Base-by-base conservation (phyloP, 1,140 invertebrate species). In the Copidosoma floridanum region DNA sequence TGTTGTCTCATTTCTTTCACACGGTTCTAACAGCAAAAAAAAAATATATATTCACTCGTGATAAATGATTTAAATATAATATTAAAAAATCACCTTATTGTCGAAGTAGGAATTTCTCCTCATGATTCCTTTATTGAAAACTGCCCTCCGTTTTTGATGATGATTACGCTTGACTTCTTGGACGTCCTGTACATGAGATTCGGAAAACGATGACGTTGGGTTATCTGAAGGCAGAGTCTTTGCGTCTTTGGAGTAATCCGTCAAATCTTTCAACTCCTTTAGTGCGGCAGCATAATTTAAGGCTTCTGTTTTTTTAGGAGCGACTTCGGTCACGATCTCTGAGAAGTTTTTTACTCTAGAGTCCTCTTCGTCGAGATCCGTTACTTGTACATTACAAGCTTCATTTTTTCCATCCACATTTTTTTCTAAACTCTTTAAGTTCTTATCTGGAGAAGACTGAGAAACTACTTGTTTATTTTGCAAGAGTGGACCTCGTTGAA, bases 281-380 rank as follows among this genome's bases (percentile, higher is more conserved):
- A 41, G 37, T 21, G 37, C 32, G 27, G 38, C 56, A 58, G 50
- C 38, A 38, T 40, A 57, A 26, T 48, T 47, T 58, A 57, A 58
- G 43, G 43, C 29, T 57, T 57, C 52, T 47, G 38, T 3, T 41
- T 52, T 53, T 20, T 65, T 61, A 11, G 23, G 11, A 12, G 12
- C 18, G 3, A 40, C 38, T 53, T 51, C 54, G 18, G 26, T 44
- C 20, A 47, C 46, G 2, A 11, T 23, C n/a, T 65, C 54, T 11
- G 43, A 40, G 43, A 24, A 14, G 8, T 61, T 29, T 41, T 57
- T 56, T 29, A 11, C 18, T 54, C 55, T 65, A 11, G 32, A 24
- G 32, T 65, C 59, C 21, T 74, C 71, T 18, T 73, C 71, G 18
- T 75, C 67, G 18, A 74, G 43, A 62, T 73, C 67, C 2, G 71